Evolutionary conservation across 2,888 invertebrate species (phyloP).

Genomic region (Rhagonycha fulva): DNA sequence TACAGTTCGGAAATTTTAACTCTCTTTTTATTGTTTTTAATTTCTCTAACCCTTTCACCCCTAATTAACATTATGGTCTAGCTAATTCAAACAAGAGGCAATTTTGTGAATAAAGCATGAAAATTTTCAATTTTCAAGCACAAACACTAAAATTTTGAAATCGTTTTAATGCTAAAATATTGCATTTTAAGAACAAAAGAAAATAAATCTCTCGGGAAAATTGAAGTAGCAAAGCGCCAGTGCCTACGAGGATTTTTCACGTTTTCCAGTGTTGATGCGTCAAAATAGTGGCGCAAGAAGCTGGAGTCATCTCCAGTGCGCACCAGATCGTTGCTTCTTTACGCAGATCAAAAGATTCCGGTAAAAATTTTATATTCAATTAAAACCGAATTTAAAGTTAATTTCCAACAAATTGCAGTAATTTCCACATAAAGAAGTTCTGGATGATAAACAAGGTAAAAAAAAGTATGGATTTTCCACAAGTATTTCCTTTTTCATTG

Average conservation of each 20-base stretch:
- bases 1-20: background rate
- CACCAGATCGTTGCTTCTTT: slow-evolving; percentile 28
- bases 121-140: background rate
- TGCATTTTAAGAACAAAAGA: background rate
- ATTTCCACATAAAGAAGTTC: background rate
- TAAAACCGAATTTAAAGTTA: background rate
- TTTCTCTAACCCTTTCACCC: background rate
- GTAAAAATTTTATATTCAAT: slow-evolving; percentile 1
- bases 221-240: background rate
- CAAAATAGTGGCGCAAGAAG: slow-evolving; percentile 9
- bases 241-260: background rate
- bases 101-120: background rate
- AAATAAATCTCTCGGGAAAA: background rate
- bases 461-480: background rate
- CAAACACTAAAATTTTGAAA: background rate
- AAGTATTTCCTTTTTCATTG: background rate
- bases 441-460: background rate
- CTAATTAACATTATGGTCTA: background rate
- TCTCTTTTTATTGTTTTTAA: background rate
- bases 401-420: background rate
- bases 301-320: slow-evolving; percentile 25
- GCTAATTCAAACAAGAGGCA: background rate
- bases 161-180: background rate
- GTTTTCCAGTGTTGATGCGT: background rate
- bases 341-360: slow-evolving; percentile 21